Evolutionary conservation across 2,797 vertebrate genomes (phyloP).

Genomic region (Megaceryle alcyon): DNA sequence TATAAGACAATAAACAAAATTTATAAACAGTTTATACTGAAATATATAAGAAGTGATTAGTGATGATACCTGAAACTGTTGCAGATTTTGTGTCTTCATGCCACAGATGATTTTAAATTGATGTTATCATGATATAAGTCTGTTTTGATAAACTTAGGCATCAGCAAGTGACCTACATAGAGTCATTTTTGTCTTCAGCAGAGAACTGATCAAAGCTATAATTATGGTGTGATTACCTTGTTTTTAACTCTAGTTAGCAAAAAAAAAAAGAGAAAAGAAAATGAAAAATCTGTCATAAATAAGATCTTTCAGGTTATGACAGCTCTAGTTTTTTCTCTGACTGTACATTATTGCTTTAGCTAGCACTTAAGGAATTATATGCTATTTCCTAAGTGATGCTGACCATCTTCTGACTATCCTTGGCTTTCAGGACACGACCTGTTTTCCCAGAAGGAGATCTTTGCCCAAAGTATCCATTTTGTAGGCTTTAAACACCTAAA

Average conservation of each 20-base stretch:
- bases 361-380: neutral
- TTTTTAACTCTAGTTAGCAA: slow-evolving; percentile 66
- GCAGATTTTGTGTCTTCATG: neutral
- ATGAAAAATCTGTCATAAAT: slow-evolving; percentile 41
- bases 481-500: neutral
- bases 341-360: neutral
- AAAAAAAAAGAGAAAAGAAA: slow-evolving; percentile 18
- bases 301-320: slow-evolving; percentile 31
- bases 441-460: neutral
- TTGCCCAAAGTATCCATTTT: neutral
- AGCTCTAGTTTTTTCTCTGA: slow-evolving; percentile 9
- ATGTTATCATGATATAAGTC: slow-evolving; percentile 35
- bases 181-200: slow-evolving; percentile 65
- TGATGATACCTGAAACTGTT: slow-evolving; percentile 36
- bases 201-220: slow-evolving; percentile 73
- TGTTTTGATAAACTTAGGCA: slow-evolving; percentile 62
- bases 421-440: neutral
- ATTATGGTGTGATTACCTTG: slow-evolving; percentile 71
- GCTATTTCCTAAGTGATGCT: neutral
- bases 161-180: slow-evolving; percentile 70
- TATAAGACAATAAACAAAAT: slow-evolving; percentile 69
- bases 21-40: slow-evolving; percentile 53
- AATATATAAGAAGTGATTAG: slow-evolving; percentile 28
- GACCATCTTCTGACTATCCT: neutral
- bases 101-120: slow-evolving; percentile 22